Evolutionary conservation across 2,113 vertebrate genomes (phyloP).

Genomic region (Rhagologus leucostigma): DNA sequence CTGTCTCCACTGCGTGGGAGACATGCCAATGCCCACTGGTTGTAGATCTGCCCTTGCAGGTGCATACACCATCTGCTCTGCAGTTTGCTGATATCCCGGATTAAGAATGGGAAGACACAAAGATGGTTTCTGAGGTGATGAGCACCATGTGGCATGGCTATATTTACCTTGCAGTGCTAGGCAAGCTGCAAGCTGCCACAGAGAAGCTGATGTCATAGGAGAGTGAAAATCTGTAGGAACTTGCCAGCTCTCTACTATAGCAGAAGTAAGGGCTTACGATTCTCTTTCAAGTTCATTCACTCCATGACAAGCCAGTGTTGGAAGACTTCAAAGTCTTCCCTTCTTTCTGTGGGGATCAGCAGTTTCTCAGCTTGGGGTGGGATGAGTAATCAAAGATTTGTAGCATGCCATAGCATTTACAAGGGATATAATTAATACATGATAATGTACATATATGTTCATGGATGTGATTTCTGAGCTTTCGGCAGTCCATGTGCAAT

Average conservation of each 20-base stretch:
- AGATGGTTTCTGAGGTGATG: neutral
- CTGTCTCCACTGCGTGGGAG: neutral
- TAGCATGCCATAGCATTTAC: neutral
- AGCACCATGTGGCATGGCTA: neutral
- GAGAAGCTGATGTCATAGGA: constrained; percentile 28
- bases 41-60: neutral
- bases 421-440: neutral
- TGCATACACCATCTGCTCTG: neutral
- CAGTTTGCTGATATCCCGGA: neutral
- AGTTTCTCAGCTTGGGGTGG: constrained; percentile 2
- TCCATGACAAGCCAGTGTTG: neutral
- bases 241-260: neutral
- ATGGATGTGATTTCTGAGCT: neutral
- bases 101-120: neutral
- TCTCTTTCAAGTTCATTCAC: constrained; percentile 44
- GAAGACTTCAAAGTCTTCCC: neutral
- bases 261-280: constrained; percentile 46
- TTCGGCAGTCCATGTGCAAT: neutral
- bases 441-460: too few species aligned
- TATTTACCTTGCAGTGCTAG: neutral
- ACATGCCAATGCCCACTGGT: neutral
- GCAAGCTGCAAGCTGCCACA: constrained; percentile 13
- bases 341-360: neutral
- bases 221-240: constrained; percentile 30
- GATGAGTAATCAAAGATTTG: neutral